A percentile compares a stretch with the other conserved stretches of the same genome.
Conservation (phyloP, 1,140 invertebrate species). For the Hylaeus anthracinus region DNA sequence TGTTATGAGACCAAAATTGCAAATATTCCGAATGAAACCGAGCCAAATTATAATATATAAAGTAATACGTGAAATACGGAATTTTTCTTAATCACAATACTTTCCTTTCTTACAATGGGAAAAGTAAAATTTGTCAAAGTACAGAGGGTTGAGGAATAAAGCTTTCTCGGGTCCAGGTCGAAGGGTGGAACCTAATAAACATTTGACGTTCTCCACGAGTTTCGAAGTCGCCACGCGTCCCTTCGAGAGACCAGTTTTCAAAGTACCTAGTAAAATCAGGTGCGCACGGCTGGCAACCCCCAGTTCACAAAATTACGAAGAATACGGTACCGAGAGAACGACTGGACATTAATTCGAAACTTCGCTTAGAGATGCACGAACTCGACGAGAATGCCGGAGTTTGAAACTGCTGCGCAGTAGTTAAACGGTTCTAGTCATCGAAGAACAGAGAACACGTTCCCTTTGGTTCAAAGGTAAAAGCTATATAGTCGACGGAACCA, state of each 20-base stretch:
- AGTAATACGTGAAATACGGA: too few relatives aligned
- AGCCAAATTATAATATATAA: too few relatives aligned
- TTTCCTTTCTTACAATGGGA: too few relatives aligned
- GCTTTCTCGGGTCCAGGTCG: too few relatives aligned
- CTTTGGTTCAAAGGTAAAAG: slow-evolving; percentile 14
- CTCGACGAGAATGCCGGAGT: slow-evolving; percentile 19
- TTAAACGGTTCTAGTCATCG: slow-evolving; percentile 29
- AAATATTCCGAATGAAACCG: too few relatives aligned
- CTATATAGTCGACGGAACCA: neutral
- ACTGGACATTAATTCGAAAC: slow-evolving; percentile 36
- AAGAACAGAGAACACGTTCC: slow-evolving; percentile 20
- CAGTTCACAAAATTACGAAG: slow-evolving; percentile 3
- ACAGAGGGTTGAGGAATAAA: too few relatives aligned
- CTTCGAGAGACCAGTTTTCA: neutral
- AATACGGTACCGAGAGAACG: neutral
- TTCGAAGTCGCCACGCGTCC: neutral
- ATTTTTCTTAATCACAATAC: too few relatives aligned
- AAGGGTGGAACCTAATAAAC: neutral
- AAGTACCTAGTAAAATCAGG: neutral
- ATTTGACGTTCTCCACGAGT: neutral
- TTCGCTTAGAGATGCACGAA: slow-evolving; percentile 10
- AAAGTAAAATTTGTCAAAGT: too few relatives aligned
- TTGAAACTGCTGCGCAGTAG: slow-evolving; percentile 23
- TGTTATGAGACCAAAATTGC: too few relatives aligned
- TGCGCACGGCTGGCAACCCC: neutral